Percentiles rank a stretch among this genome's conserved stretches.
Evolutionary conservation across 2,888 invertebrate species (phyloP).

Genomic region (Lacanobia wlatinum): DNA sequence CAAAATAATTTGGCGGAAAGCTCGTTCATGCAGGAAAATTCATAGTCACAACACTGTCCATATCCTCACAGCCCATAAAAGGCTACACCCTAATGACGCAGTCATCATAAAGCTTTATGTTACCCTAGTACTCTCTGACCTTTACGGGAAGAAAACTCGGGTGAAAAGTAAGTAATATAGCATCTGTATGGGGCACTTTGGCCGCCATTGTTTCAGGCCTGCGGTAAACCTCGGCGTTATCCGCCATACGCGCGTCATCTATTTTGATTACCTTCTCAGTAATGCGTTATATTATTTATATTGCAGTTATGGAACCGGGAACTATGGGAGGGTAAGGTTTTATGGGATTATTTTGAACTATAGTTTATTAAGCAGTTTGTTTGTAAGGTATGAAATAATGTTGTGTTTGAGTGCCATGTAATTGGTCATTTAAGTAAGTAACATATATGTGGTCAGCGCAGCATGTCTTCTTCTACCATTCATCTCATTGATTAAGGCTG

Average conservation of each 20-base stretch:
- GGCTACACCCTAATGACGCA: conserved; percentile 39
- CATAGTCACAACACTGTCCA: neutral
- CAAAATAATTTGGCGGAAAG: neutral
- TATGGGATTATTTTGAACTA: conserved; percentile 29
- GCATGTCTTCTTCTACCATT: too few relatives aligned
- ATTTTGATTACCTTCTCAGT: conserved; percentile 79
- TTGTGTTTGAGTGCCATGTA: neutral
- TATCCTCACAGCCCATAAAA: conserved; percentile 33
- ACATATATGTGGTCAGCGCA: neutral
- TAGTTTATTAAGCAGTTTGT: neutral
- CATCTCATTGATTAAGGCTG: too few relatives aligned
- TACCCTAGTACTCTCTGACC: conserved; percentile 56
- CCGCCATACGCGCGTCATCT: conserved; percentile 79
- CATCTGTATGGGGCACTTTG: conserved; percentile 15
- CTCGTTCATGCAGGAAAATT: conserved; percentile 1
- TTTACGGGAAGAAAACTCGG: conserved; percentile 36
- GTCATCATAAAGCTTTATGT: conserved; percentile 39
- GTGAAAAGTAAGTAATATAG: conserved; percentile 43
- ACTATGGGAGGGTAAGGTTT: conserved; percentile 37
- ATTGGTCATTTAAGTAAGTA: neutral
- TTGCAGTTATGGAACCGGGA: conserved; percentile 26
- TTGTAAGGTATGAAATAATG: neutral
- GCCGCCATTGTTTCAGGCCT: conserved; percentile 35
- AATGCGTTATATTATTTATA: conserved; percentile 57
- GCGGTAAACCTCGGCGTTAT: conserved; percentile 71